A percentile compares a stretch with the other conserved stretches of the same genome.
These are phyloP conservation scores for Drosophila paucipuncta DNA, from an alignment of 2,888 invertebrate species.

Conservation along the genomic window DNA sequence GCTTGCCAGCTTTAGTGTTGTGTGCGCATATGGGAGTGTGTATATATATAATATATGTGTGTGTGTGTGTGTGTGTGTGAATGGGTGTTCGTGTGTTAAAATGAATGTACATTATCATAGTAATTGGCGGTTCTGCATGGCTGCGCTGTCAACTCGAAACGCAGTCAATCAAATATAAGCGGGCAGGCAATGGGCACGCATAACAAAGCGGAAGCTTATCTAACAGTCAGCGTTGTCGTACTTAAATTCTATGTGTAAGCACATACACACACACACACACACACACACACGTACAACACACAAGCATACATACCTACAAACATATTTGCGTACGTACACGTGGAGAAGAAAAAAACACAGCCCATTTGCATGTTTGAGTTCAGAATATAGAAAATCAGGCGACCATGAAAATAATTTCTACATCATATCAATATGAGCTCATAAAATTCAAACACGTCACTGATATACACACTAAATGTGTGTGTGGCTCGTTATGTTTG, in stretches of 20 bases:
- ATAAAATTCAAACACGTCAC: slow-evolving; percentile 76
- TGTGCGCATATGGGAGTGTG: neutral
- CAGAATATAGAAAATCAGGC: slow-evolving; percentile 60
- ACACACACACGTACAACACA: neutral
- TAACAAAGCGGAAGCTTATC: slow-evolving; percentile 78
- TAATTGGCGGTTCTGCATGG: slow-evolving; percentile 58
- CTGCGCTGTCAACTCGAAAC: slow-evolving; percentile 51
- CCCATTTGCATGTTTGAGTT: slow-evolving; percentile 59
- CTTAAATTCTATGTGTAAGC: slow-evolving; percentile 39
- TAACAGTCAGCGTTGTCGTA: slow-evolving; percentile 27
- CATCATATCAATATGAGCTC: slow-evolving; percentile 61
- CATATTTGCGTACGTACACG: neutral
- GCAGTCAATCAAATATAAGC: slow-evolving; percentile 78
- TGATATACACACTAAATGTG: slow-evolving; percentile 17
- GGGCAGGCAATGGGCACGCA: slow-evolving; percentile 52
- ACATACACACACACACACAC: neutral
- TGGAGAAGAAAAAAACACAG: neutral
- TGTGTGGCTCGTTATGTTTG: slow-evolving; percentile 33
- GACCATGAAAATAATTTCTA: slow-evolving; percentile 78
- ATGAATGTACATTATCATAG: slow-evolving; percentile 57
- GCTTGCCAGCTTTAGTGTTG: slow-evolving; percentile 15
- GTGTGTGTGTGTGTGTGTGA: slow-evolving; percentile 4
- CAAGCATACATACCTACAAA: neutral
- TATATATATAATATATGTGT: neutral
- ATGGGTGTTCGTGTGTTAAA: slow-evolving; percentile 34